Evolutionary conservation across 2,797 vertebrate genomes (phyloP), one percentile per base, ranked within the genome.

Genomic region (Xenopus petersii): DNA sequence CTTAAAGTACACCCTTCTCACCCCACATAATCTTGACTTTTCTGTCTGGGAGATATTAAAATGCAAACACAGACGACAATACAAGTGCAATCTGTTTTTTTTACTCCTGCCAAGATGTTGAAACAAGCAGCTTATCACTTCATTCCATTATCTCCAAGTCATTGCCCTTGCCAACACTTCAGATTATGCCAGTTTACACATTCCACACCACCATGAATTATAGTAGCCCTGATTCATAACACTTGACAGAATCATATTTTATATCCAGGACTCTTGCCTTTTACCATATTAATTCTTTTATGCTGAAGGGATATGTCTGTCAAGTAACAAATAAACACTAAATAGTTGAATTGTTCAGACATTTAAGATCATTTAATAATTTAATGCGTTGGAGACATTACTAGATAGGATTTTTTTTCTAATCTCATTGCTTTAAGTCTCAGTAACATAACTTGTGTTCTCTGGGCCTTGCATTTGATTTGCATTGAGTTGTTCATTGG

Each of bases 121-220:
- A 84, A 87, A 84, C 67, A 79, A 78, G 82, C 84, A 83, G 75
- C 15, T 88, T 89, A 87, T 86, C 81, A 78, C 83, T 72, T 85
- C 81, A 81, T 73, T 83, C 61, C 17, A 84, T 83, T 86, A 84
- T 81, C 73, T 71, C 55, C 42, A 83, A 88, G 87, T 81, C 76
- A 74, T 74, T 78, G 79, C 71, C 81, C 77, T 87, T 87, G 86
- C 82, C 84, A 89, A 84, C 78, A 81, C 78, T 85, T 71, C 74
- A 86, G 85, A 82, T 84, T 88, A 89, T 80, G 80, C 73, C 83
- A 81, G 79, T 75, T 87, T 71, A 64, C 78, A 84, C 86, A 82
- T 84, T 81, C 74, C 79, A 82, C 69, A 12, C 64, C 64, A 17
- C 77, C 74, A 7, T 64, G 75, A 17, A 71, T 13, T 74, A 64